A percentile compares a stretch with the other conserved stretches of the same genome.
These are phyloP conservation scores for Sinocyclocheilus maitianheensis DNA, from an alignment of 2,113 vertebrate genomes.

Conservation along the genomic window DNA sequence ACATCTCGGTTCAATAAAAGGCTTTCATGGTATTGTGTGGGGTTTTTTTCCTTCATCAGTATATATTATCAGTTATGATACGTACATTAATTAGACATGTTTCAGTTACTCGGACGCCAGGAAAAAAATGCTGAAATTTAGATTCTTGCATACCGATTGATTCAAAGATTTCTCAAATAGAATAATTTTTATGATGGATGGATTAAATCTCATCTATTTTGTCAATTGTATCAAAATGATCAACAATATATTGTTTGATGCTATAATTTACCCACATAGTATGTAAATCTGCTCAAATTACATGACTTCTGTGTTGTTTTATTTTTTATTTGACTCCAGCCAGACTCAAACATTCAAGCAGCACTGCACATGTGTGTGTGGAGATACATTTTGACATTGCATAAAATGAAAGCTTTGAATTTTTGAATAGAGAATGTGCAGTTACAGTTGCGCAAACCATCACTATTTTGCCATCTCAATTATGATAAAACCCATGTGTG, in stretches of 20 bases:
- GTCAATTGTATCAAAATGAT: neutral
- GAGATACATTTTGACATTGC: neutral
- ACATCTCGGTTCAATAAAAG: conserved; percentile 90
- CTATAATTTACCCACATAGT: neutral
- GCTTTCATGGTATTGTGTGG: conserved; percentile 83
- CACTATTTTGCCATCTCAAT: conserved; percentile 23
- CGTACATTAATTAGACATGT: neutral
- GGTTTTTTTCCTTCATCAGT: neutral
- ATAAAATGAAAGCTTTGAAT: neutral
- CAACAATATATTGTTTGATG: neutral
- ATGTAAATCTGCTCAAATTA: neutral
- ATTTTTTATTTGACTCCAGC: neutral
- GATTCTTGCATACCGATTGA: neutral
- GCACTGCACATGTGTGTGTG: neutral
- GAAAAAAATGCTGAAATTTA: neutral
- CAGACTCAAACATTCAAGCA: neutral
- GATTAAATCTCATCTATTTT: neutral
- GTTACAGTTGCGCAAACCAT: conserved; percentile 22
- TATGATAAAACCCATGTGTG: conserved; percentile 12
- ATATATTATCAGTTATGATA: neutral
- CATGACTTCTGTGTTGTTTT: neutral
- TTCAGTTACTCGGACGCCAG: neutral
- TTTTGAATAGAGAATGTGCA: neutral
- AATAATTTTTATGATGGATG: neutral
- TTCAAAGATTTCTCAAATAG: neutral